phyloP scores from a whole-genome alignment of 2,888 invertebrate species.

The Pegoplata infirma region DNA sequence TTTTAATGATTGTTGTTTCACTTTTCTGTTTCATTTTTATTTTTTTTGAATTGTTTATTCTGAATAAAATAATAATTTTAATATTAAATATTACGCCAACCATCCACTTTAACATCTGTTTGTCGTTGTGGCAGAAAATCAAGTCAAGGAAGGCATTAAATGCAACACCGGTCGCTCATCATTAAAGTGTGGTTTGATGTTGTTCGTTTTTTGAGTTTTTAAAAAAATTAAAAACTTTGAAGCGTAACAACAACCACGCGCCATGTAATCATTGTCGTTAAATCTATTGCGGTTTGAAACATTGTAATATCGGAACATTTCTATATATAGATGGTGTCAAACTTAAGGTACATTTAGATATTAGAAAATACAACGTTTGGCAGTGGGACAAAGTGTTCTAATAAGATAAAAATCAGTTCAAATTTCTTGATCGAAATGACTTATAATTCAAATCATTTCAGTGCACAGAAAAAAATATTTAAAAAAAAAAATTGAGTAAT shows the following conservation, averaged over 20 bases:
- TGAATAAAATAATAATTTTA: conserved; percentile 22
- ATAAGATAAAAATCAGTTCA: too few relatives aligned
- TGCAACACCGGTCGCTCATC: conserved; percentile 43
- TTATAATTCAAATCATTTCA: too few relatives aligned
- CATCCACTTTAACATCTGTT: conserved; percentile 42
- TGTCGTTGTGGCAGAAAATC: conserved; percentile 36
- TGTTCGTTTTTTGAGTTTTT: conserved; percentile 1
- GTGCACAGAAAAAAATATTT: too few relatives aligned
- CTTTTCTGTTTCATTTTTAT: neutral
- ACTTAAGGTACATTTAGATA: neutral
- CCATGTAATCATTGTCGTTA: conserved; percentile 38
- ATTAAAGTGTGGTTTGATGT: conserved; percentile 25
- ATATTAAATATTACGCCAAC: conserved; percentile 36
- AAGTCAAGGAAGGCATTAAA: conserved; percentile 41
- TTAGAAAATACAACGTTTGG: neutral
- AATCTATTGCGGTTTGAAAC: conserved; percentile 7
- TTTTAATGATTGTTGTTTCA: conserved; percentile 22
- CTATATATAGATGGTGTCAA: conserved; percentile 31
- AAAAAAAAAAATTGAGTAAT: too few relatives aligned
- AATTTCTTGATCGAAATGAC: too few relatives aligned
- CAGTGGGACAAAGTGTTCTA: conserved; percentile 33
- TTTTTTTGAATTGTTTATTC: neutral
- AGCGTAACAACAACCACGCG: conserved; percentile 54
- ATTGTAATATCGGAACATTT: conserved; percentile 22
- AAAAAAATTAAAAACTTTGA: conserved; percentile 31